Evolutionary conservation across 2,888 invertebrate genomes (phyloP).

Genomic region (Choristoneura rosaceana): DNA sequence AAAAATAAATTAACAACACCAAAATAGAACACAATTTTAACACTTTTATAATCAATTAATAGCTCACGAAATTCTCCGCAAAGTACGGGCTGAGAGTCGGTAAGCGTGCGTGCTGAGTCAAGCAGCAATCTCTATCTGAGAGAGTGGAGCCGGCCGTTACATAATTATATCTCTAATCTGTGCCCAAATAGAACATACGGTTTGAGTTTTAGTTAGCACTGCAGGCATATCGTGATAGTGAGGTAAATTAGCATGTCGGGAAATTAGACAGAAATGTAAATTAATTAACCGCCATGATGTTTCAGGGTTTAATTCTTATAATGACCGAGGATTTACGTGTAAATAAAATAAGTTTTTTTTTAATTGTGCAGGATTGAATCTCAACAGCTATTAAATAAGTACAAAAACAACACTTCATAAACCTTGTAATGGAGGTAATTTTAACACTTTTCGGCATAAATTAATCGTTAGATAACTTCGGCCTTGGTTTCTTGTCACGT

Average conservation of each 20-base stretch:
- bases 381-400: neutral
- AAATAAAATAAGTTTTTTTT: no score
- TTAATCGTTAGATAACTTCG: constrained; percentile 28
- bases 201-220: constrained; percentile 35
- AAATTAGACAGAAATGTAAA: constrained; percentile 6
- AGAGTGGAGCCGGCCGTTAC: constrained; percentile 63
- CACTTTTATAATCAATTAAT: constrained; percentile 12
- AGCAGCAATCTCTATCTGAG: constrained; percentile 62
- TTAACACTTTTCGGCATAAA: constrained; percentile 6
- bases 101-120: constrained; percentile 55
- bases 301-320: neutral
- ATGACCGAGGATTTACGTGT: no score
- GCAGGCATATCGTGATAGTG: constrained; percentile 28
- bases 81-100: constrained; percentile 14
- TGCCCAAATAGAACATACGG: constrained; percentile 42
- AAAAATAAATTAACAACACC: neutral
- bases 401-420: constrained; percentile 5
- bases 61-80: constrained; percentile 29
- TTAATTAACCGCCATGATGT: neutral
- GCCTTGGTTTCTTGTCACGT: constrained; percentile 33
- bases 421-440: neutral
- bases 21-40: constrained; percentile 15
- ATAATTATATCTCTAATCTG: constrained; percentile 61
- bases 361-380: no score
- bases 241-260: constrained; percentile 15